These are phyloP conservation scores for Daptonema setosum DNA, from an alignment of 2,888 invertebrate species.

Conservation along the genomic window DNA sequence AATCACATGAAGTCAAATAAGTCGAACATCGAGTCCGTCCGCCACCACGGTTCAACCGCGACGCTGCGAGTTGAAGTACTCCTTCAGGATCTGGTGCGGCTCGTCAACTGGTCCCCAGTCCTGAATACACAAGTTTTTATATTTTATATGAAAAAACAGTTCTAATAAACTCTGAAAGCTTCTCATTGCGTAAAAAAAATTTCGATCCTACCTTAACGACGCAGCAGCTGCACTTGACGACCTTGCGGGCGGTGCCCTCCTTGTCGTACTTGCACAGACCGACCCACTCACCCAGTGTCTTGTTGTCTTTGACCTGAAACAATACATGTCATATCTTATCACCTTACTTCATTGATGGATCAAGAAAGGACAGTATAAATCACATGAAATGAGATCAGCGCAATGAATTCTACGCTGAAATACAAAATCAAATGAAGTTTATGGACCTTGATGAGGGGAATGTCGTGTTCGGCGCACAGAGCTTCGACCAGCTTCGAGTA, in stretches of 20 bases:
- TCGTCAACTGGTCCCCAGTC: slow-evolving; percentile 94
- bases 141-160: too few relatives aligned
- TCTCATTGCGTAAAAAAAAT: neutral
- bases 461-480: slow-evolving; percentile 90
- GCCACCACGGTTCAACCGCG: too few relatives aligned
- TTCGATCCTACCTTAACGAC: slow-evolving; percentile 54
- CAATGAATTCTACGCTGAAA: neutral
- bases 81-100: slow-evolving; percentile 75
- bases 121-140: slow-evolving; percentile 37
- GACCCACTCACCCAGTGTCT: slow-evolving; percentile 96
- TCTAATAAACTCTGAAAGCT: neutral
- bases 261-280: slow-evolving; percentile 98
- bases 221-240: slow-evolving; percentile 90
- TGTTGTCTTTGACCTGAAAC: slow-evolving; percentile 68
- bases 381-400: neutral
- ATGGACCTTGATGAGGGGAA: slow-evolving; percentile 65
- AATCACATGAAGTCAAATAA: too few relatives aligned
- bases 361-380: too few relatives aligned
- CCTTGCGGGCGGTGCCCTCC: slow-evolving; percentile 93
- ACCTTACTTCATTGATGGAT: neutral
- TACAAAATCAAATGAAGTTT: neutral
- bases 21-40: too few relatives aligned
- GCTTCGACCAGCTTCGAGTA: slow-evolving; percentile 93
- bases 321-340: neutral
- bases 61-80: slow-evolving; percentile 53